phyloP scores from a whole-genome alignment of 2,113 vertebrate species.

The Prochilodus magdalenae region DNA sequence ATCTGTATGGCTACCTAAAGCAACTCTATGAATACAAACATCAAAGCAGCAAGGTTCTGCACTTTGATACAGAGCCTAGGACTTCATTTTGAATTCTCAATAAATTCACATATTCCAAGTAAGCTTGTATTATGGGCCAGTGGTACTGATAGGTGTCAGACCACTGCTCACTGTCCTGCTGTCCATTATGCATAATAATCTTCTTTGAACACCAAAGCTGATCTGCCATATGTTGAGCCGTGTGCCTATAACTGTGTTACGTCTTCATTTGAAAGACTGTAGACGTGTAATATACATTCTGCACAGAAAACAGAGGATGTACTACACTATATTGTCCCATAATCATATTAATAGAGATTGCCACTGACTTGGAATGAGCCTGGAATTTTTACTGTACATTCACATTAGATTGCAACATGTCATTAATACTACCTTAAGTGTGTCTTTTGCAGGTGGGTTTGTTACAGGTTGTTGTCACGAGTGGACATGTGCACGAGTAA shows the following conservation, averaged over 20 bases:
- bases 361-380: slow-evolving; percentile 15
- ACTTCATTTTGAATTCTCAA: slow-evolving; percentile 14
- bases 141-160: not conserved
- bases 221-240: not conserved
- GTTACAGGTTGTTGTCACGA: too few relatives aligned
- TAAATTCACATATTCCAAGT: not conserved
- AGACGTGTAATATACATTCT: not conserved
- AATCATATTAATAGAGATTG: slow-evolving; percentile 4
- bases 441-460: too few relatives aligned
- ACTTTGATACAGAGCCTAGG: not conserved
- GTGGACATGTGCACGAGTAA: too few relatives aligned
- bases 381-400: not conserved
- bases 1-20: slow-evolving; percentile 4
- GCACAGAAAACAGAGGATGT: slow-evolving; percentile 1
- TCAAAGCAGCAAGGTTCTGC: slow-evolving; percentile 4
- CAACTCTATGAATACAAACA: slow-evolving; percentile 17
- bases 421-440: too few relatives aligned
- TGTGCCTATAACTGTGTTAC: not conserved
- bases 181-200: slow-evolving; percentile 7
- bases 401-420: too few relatives aligned
- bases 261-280: not conserved
- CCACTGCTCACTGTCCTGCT: not conserved
- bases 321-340: slow-evolving; percentile 22
- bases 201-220: not conserved
- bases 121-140: slow-evolving; percentile 3